A percentile compares a stretch with the other conserved stretches of the same genome.
phyloP scores from a whole-genome alignment of 1,140 invertebrate species.

The Spodoptera litura region DNA sequence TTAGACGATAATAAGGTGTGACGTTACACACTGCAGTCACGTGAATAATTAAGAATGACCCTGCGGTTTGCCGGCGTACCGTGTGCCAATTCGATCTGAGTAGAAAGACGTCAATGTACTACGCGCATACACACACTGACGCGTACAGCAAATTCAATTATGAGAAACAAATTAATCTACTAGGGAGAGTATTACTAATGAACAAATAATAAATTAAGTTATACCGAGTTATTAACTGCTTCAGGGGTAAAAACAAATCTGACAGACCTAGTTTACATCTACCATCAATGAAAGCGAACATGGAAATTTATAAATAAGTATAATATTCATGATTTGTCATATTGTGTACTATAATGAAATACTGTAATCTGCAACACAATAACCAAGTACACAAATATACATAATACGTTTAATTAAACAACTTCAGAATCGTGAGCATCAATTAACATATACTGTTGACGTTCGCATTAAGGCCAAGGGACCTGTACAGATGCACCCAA shows the following conservation, averaged over 20 bases:
- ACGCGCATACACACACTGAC: not conserved
- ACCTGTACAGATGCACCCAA: slow-evolving; percentile 28
- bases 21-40: slow-evolving; percentile 14
- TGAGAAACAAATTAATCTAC: slow-evolving; percentile 7
- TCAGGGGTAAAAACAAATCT: too few species aligned
- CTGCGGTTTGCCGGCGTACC: slow-evolving; percentile 21
- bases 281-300: too few species aligned
- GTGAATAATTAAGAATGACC: slow-evolving; percentile 38
- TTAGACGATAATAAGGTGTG: slow-evolving; percentile 32
- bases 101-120: slow-evolving; percentile 28
- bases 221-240: not conserved
- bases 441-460: slow-evolving; percentile 57
- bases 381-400: slow-evolving; percentile 1
- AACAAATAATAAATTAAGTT: not conserved
- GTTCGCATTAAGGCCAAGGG: slow-evolving; percentile 61
- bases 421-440: slow-evolving; percentile 43
- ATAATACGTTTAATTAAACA: slow-evolving; percentile 40
- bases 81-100: slow-evolving; percentile 22
- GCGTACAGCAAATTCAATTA: slow-evolving; percentile 20
- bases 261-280: too few species aligned
- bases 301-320: too few species aligned
- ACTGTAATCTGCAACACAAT: not conserved
- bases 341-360: not conserved
- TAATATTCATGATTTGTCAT: too few species aligned
- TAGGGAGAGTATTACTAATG: not conserved